phyloP scores from a whole-genome alignment of 2,113 vertebrate species.

The Poeciliopsis turrubarensis region DNA sequence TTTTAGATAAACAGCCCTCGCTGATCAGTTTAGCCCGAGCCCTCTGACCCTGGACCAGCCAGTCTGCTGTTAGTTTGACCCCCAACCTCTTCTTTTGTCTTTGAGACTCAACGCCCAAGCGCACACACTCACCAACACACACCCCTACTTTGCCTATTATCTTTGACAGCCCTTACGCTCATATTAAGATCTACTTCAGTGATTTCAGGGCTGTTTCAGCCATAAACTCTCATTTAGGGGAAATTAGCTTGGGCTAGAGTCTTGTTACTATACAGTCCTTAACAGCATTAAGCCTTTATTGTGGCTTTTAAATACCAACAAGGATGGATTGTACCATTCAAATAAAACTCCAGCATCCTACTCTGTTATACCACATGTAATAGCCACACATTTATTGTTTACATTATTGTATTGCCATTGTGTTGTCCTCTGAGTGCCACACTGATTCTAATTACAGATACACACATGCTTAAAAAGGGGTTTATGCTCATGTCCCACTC shows the following conservation, averaged over 20 bases:
- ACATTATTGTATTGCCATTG: conserved; percentile 62
- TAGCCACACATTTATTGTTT: conserved; percentile 67
- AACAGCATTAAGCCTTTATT: conserved; percentile 78
- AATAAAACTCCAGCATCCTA: conserved; percentile 64
- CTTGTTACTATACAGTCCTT: conserved; percentile 76
- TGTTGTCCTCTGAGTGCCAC: conserved; percentile 44
- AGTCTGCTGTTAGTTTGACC: conserved; percentile 77
- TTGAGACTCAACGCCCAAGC: conserved; percentile 50
- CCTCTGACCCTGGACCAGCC: conserved; percentile 67
- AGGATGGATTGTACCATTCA: conserved; percentile 75
- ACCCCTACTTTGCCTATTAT: conserved; percentile 66
- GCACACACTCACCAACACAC: conserved; percentile 30
- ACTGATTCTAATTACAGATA: conserved; percentile 45
- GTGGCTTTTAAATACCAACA: conserved; percentile 77
- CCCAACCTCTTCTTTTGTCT: conserved; percentile 68
- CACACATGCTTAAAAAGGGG: conserved; percentile 18
- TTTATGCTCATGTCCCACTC: conserved; percentile 8
- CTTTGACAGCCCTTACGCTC: conserved; percentile 73
- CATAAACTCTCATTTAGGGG: conserved; percentile 82
- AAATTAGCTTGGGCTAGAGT: conserved; percentile 73
- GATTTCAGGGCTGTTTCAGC: conserved; percentile 71
- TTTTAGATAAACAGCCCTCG: conserved; percentile 66
- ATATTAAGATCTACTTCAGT: conserved; percentile 81
- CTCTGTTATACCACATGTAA: conserved; percentile 58
- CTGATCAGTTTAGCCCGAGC: conserved; percentile 77